Conservation (phyloP, 2,797 vertebrate genomes). For the Carcharodon carcharias region DNA sequence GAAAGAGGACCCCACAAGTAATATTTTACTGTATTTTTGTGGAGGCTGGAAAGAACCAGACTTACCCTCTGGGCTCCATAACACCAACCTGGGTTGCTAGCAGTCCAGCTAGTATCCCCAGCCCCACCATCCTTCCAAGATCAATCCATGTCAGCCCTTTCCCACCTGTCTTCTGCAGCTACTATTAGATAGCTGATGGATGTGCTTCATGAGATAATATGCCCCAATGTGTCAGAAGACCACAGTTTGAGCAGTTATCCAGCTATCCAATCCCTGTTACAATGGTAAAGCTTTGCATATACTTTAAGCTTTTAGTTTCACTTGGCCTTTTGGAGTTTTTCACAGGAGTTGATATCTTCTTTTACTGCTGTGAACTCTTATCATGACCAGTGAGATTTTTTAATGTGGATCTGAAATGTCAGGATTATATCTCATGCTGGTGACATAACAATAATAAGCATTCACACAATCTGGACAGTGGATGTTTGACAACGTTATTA, state of each 20-base stretch:
- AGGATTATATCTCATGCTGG: background rate
- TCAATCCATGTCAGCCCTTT: background rate
- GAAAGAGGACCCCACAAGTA: background rate
- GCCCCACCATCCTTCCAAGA: background rate
- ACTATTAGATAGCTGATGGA: background rate
- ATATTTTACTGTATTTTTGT: background rate
- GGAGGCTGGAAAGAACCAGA: background rate
- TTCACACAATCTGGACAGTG: background rate
- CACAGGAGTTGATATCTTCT: background rate
- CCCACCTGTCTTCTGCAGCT: background rate
- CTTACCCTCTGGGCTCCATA: background rate
- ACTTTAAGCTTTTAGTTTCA: background rate
- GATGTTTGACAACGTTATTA: background rate
- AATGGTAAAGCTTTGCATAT: background rate
- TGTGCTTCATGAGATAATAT: background rate
- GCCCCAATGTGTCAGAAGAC: background rate
- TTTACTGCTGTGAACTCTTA: background rate
- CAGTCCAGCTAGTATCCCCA: background rate
- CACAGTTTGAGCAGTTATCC: background rate
- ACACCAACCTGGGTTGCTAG: background rate
- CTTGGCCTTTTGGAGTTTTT: background rate
- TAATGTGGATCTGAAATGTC: background rate
- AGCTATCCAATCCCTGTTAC: background rate
- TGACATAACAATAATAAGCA: background rate
- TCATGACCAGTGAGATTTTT: background rate